Evolutionary conservation across 2,888 invertebrate species (phyloP).

Genomic region (Lithophane ornitopus): DNA sequence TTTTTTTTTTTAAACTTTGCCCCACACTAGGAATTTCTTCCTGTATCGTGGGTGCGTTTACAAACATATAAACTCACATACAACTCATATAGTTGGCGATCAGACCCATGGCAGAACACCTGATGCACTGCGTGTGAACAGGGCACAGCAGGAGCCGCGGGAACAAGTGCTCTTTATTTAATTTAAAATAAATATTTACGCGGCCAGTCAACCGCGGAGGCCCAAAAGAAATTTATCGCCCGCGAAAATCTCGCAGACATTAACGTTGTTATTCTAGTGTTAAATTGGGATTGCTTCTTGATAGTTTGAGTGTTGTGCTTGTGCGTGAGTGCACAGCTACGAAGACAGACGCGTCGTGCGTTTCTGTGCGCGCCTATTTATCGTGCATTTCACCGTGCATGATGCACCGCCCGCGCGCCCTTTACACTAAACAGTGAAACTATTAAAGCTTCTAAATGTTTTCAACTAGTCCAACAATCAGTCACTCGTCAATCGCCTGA

Average conservation of each 20-base stretch:
- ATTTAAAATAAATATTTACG: conserved; percentile 56
- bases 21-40: no score
- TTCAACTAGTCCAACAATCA: neutral
- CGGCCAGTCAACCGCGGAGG: conserved; percentile 19
- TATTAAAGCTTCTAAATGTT: conserved; percentile 9
- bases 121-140: neutral
- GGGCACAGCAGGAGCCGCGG: neutral
- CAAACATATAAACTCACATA: no score
- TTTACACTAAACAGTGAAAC: neutral
- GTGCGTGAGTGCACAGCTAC: neutral
- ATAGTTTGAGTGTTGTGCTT: conserved; percentile 32
- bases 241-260: conserved; percentile 23
- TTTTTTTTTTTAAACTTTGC: no score
- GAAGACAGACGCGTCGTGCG: neutral
- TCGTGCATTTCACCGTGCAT: neutral
- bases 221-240: conserved; percentile 49
- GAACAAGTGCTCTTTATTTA: conserved; percentile 22
- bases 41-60: no score
- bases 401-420: neutral
- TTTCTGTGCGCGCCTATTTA: neutral
- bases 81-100: no score
- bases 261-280: conserved; percentile 41
- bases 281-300: conserved; percentile 54
- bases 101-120: neutral
- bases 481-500: neutral